phyloP scores from a whole-genome alignment of 2,888 invertebrate genomes.

The Drosophila mulleri region DNA sequence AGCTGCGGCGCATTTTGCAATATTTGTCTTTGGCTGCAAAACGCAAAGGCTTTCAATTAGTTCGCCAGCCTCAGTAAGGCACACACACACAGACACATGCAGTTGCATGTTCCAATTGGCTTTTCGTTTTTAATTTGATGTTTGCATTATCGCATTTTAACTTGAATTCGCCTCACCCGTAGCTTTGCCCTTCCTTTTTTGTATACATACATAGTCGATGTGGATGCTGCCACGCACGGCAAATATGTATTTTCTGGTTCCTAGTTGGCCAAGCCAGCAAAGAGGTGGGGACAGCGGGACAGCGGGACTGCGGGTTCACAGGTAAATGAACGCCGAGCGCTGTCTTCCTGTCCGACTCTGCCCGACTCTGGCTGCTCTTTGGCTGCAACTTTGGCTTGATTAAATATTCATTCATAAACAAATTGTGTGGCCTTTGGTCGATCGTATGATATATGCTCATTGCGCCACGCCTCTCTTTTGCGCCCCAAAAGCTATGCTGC shows the following conservation, averaged over 20 bases:
- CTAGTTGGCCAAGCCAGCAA: constrained; percentile 48
- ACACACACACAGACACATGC: not conserved
- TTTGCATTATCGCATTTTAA: constrained; percentile 71
- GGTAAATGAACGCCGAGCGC: constrained; percentile 3
- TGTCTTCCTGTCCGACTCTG: not conserved
- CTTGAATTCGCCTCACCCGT: constrained; percentile 11
- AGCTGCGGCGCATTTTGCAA: constrained; percentile 68
- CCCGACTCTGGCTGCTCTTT: not conserved
- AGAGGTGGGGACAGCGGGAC: no score
- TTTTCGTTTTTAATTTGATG: constrained; percentile 68
- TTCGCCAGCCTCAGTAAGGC: constrained; percentile 24
- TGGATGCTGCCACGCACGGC: constrained; percentile 49
- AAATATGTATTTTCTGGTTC: constrained; percentile 68
- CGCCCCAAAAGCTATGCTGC: constrained; percentile 41
- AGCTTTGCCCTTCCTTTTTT: not conserved
- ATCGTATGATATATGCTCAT: constrained; percentile 7
- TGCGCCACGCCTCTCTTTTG: not conserved
- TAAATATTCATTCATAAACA: constrained; percentile 68
- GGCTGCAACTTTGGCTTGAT: constrained; percentile 56
- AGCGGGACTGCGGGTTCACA: not conserved
- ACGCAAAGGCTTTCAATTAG: constrained; percentile 79
- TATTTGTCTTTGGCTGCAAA: constrained; percentile 79
- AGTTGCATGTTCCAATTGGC: constrained; percentile 11
- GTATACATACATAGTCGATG: not conserved
- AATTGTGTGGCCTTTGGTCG: constrained; percentile 32